phyloP scores from a whole-genome alignment of 2,888 invertebrate species.

The Lasius fuliginosus region DNA sequence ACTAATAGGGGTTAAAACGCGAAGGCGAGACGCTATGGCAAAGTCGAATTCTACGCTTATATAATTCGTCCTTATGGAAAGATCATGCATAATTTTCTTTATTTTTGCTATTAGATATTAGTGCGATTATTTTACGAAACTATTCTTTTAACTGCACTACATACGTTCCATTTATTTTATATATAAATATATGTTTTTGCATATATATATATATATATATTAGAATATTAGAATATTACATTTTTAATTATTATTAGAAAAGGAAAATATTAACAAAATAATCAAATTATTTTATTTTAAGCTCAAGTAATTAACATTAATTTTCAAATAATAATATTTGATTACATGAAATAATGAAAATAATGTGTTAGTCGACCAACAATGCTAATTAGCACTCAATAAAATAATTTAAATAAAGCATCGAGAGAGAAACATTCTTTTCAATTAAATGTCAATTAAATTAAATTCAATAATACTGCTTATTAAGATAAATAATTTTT shows the following conservation, averaged over 20 bases:
- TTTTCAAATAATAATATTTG: not conserved
- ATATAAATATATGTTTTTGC: not conserved
- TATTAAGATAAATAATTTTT: not conserved
- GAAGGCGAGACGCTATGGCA: conserved; percentile 50
- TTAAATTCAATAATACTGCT: not conserved
- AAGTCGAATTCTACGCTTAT: not conserved
- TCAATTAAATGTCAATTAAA: not conserved
- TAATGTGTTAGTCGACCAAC: not conserved
- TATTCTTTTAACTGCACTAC: conserved; percentile 4
- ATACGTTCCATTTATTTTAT: not conserved
- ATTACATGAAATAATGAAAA: not conserved
- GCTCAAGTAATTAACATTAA: not conserved
- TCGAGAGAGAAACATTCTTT: not conserved
- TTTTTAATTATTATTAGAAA: not conserved
- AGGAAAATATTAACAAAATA: not conserved
- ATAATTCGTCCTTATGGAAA: not conserved
- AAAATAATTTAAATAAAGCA: not conserved
- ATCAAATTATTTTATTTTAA: not conserved
- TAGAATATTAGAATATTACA: not conserved
- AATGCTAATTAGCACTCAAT: not conserved
- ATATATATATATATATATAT: not conserved
- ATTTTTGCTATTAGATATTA: not conserved
- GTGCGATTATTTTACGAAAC: not conserved
- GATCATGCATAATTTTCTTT: not conserved
- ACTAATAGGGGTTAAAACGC: conserved; percentile 84